phyloP scores from a whole-genome alignment of 2,888 invertebrate genomes.

The Rosalia funebris region DNA sequence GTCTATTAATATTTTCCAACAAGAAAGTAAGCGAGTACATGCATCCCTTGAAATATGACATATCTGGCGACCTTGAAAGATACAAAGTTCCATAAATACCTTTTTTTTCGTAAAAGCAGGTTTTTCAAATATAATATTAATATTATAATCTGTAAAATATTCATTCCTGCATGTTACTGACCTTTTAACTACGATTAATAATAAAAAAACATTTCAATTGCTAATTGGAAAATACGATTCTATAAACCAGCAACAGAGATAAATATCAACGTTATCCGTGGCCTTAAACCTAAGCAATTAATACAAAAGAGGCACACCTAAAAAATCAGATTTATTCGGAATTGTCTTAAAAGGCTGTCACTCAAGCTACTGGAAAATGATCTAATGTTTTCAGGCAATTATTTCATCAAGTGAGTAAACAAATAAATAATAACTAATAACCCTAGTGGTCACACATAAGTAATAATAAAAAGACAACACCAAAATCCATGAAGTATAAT shows the following conservation, averaged over 20 bases:
- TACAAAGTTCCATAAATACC: neutral
- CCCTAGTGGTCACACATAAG: too few relatives aligned
- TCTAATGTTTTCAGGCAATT: neutral
- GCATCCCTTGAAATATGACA: too few relatives aligned
- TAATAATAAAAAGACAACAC: conserved; percentile 11
- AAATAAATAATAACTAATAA: neutral
- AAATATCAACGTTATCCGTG: neutral
- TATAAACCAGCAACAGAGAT: neutral
- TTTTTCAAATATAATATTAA: conserved; percentile 2
- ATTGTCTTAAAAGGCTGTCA: neutral
- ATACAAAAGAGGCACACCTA: neutral
- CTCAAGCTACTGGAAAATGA: neutral
- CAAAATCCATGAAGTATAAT: conserved; percentile 28
- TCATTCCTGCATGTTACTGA: conserved; percentile 7
- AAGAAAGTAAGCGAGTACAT: too few relatives aligned
- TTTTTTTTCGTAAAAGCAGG: neutral
- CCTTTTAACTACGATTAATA: neutral
- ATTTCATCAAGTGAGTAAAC: neutral
- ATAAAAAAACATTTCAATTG: neutral
- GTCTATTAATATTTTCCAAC: too few relatives aligned
- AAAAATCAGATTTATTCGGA: neutral
- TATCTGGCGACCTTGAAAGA: neutral
- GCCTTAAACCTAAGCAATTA: conserved; percentile 9
- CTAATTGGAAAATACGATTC: neutral
- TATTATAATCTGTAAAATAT: neutral